Conservation (phyloP, 2,888 invertebrate genomes). For the Ganaspis brasiliensis region DNA sequence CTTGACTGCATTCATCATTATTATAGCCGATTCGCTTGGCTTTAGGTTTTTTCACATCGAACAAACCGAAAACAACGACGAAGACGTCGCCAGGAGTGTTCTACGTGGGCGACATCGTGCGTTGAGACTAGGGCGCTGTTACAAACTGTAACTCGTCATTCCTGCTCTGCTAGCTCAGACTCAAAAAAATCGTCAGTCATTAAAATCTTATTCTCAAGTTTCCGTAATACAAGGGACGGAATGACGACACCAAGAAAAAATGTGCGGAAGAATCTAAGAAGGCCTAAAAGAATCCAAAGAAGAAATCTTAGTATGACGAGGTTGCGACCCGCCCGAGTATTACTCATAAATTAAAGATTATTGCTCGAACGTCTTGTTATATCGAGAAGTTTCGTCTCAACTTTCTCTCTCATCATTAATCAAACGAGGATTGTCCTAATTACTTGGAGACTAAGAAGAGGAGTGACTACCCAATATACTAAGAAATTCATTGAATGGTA, state of each 20-base stretch:
- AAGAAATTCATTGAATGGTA: conserved; percentile 24
- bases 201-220: neutral
- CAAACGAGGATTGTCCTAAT: neutral
- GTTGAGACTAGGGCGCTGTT: conserved; percentile 48
- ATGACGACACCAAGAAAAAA: conserved; percentile 11
- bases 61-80: conserved; percentile 37
- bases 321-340: neutral
- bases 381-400: conserved; percentile 32
- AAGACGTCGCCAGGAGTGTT: conserved; percentile 44
- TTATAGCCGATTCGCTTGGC: conserved; percentile 61
- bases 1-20: conserved; percentile 45
- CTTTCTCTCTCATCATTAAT: conserved; percentile 26
- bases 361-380: conserved; percentile 45
- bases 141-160: conserved; percentile 10
- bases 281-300: conserved; percentile 25
- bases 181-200: neutral
- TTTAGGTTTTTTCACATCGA: conserved; percentile 60
- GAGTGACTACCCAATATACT: conserved; percentile 17
- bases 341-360: conserved; percentile 15
- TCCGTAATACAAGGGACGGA: neutral
- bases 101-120: conserved; percentile 45
- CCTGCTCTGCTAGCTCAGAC: conserved; percentile 19
- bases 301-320: conserved; percentile 8
- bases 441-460: conserved; percentile 30
- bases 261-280: conserved; percentile 44